Evolutionary conservation across 2,797 vertebrate species (phyloP).

Genomic region (Loriculus beryllinus): DNA sequence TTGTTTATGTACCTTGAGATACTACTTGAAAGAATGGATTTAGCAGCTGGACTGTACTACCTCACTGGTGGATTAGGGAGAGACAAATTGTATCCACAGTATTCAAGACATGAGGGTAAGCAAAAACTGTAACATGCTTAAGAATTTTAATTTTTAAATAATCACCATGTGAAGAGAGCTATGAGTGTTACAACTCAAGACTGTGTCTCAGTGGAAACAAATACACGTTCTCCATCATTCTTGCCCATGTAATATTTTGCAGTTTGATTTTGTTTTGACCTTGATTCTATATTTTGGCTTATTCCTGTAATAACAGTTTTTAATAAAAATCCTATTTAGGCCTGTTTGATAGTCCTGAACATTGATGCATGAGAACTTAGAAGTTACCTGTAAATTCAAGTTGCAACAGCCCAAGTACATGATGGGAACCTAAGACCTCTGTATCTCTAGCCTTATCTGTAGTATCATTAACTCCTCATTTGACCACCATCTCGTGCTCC

Average conservation of each 20-base stretch:
- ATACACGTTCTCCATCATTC: not conserved
- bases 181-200: not conserved
- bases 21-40: not conserved
- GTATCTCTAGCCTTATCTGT: not conserved
- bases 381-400: not conserved
- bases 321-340: not conserved
- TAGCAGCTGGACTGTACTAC: not conserved
- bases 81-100: not conserved
- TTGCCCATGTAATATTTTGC: not conserved
- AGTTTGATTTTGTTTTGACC: not conserved
- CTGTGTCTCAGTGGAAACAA: not conserved
- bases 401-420: rapidly evolving
- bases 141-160: not conserved
- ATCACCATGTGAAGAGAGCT: not conserved
- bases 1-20: not conserved
- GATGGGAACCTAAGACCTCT: not conserved
- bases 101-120: not conserved
- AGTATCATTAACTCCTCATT: rapidly evolving
- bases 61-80: not conserved
- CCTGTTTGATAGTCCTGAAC: not conserved
- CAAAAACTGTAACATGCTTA: not conserved
- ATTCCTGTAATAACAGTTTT: not conserved
- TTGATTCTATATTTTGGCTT: not conserved
- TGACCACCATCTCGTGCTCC: not conserved
- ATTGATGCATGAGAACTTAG: not conserved